Evolutionary conservation across 2,888 invertebrate species (phyloP), one percentile per base, ranked within the genome.

Genomic region (Epinotia nisella): DNA sequence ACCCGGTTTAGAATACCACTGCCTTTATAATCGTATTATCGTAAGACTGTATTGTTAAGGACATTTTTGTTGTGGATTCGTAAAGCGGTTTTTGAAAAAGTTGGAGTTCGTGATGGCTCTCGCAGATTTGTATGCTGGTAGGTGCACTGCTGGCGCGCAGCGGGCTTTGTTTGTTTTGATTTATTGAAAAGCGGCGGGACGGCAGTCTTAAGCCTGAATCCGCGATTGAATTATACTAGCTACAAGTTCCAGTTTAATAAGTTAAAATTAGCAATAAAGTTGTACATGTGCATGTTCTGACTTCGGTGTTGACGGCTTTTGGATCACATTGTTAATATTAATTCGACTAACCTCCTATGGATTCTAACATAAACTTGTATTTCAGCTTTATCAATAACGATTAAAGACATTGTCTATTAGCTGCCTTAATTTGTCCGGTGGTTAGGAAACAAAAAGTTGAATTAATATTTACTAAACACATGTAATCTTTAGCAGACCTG

Each of bases 91-190:
- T 77, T 80, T 24, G 79, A 77, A 79, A 79, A 64, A 72, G 79
- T 82, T 83, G 83, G 84, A 84, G 84, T 82, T 86, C 88, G 86
- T 82, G 87, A 92, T 93, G 93, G 91, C 93, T 79, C 85, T 92
- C 81, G 87, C 90, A 80, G 90, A 92, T 86, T 82, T 92, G 83
- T 93, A 89, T 87, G 86, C 88, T 83, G 93, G 93, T 93, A 93
- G 82, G 92, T 91, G 78, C 72, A 78, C 76, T 70, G 76, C 81
- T 75, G 65, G 77, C 75, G 77, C 76, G 75, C 77, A 77, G 78
- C 75, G 79, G 62, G 66, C 76, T 76, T 83, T 84, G 81, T 84
- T 84, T 85, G 81, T 83, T 86, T 87, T 83, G 79, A 77, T 77
- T 81, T 76, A 75, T 83, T 83, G 81, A 82, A 83, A 85, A 81